These are phyloP conservation scores for Choloepus hoffmanni DNA, from an alignment of 2,113 vertebrate species.

Conservation along the genomic window DNA sequence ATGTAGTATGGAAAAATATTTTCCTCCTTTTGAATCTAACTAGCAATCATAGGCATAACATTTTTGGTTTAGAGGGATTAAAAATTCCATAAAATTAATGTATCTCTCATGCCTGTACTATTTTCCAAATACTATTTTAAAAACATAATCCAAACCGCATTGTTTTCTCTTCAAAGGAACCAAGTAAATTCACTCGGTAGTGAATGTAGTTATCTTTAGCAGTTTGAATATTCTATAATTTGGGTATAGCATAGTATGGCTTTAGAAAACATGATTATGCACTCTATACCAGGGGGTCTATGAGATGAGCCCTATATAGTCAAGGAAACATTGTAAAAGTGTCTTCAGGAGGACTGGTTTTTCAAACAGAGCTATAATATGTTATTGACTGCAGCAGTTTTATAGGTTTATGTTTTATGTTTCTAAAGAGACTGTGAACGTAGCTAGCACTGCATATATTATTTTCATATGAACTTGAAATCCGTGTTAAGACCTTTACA, in stretches of 20 bases:
- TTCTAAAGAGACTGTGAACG: not conserved
- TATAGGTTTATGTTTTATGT: not conserved
- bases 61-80: not conserved
- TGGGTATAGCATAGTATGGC: not conserved
- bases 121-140: not conserved
- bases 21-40: not conserved
- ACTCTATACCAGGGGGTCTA: not conserved
- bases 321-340: not conserved
- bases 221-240: conserved; percentile 1
- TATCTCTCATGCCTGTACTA: not conserved
- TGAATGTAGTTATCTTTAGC: not conserved
- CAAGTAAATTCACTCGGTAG: not conserved
- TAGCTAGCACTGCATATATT: not conserved
- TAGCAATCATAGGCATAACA: not conserved
- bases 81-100: not conserved
- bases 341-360: not conserved
- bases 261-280: not conserved
- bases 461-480: conserved; percentile 48
- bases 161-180: not conserved
- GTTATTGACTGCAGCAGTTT: not conserved
- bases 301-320: not conserved
- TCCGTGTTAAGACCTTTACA: conserved; percentile 53
- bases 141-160: not conserved
- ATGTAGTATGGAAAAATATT: not conserved
- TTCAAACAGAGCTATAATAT: not conserved